Conservation (phyloP, 2,797 vertebrate species). For the Simalia tracyae region DNA sequence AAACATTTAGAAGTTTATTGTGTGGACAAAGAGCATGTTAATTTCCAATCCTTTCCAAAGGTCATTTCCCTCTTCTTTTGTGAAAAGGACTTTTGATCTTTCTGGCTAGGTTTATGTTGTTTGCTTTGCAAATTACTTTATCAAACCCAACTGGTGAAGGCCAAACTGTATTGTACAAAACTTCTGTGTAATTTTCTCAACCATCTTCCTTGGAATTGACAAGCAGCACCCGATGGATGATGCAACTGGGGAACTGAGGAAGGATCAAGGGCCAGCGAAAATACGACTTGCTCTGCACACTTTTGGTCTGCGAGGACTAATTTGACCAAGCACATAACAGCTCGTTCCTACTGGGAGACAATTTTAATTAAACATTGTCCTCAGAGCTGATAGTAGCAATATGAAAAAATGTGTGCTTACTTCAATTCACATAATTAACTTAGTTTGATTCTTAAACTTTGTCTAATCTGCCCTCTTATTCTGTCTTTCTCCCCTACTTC, state of each 20-base stretch:
- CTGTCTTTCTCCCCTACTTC: neutral
- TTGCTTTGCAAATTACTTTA: neutral
- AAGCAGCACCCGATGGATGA: neutral
- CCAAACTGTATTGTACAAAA: neutral
- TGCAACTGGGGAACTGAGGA: neutral
- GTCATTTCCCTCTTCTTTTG: neutral
- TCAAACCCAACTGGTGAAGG: neutral
- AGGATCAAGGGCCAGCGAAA: neutral
- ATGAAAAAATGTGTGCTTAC: neutral
- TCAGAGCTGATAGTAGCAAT: neutral
- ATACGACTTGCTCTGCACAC: neutral
- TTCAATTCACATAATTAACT: neutral
- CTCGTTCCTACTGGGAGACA: neutral
- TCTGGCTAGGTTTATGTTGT: neutral
- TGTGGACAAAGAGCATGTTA: neutral
- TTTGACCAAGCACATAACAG: neutral
- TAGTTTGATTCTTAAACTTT: neutral
- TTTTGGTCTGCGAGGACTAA: neutral
- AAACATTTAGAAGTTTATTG: neutral
- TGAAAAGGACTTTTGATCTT: neutral
- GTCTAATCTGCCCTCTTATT: neutral
- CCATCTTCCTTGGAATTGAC: neutral
- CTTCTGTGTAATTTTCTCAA: neutral
- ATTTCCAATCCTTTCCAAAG: neutral
- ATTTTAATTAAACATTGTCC: neutral